These are phyloP conservation scores for Cirrhinus mrigala DNA, from an alignment of 2,797 vertebrate species.

Conservation along the genomic window DNA sequence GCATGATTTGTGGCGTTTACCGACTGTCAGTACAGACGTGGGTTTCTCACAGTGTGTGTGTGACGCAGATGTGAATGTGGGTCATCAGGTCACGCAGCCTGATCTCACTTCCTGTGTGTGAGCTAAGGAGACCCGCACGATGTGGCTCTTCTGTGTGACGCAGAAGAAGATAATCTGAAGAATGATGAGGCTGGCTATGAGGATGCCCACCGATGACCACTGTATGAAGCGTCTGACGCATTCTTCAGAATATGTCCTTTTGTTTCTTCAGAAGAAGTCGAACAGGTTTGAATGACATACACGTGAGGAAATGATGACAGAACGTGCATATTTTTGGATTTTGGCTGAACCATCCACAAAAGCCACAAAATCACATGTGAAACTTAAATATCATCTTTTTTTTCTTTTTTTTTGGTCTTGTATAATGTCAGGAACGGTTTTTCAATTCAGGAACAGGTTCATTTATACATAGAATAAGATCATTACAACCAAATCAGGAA, in stretches of 20 bases:
- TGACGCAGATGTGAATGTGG: neutral
- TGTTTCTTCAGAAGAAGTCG: neutral
- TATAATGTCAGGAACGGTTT: neutral
- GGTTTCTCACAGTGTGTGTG: too few species aligned
- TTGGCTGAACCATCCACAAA: neutral
- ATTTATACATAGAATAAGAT: neutral
- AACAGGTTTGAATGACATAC: neutral
- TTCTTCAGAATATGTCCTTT: neutral
- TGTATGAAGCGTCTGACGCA: neutral
- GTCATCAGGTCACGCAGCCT: neutral
- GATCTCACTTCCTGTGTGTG: slow-evolving; percentile 4
- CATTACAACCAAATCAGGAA: neutral
- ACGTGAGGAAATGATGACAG: neutral
- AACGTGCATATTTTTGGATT: neutral
- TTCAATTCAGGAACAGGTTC: neutral
- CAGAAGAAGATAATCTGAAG: neutral
- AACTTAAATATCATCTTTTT: neutral
- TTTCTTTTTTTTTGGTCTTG: too few species aligned
- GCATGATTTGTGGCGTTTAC: too few species aligned
- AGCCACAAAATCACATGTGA: neutral
- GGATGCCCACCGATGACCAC: neutral
- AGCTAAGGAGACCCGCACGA: neutral
- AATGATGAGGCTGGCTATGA: neutral
- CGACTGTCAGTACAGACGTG: too few species aligned
- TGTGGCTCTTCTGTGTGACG: neutral